Evolutionary conservation across 1,140 invertebrate genomes (phyloP).

Genomic region (Cyclina sinensis): DNA sequence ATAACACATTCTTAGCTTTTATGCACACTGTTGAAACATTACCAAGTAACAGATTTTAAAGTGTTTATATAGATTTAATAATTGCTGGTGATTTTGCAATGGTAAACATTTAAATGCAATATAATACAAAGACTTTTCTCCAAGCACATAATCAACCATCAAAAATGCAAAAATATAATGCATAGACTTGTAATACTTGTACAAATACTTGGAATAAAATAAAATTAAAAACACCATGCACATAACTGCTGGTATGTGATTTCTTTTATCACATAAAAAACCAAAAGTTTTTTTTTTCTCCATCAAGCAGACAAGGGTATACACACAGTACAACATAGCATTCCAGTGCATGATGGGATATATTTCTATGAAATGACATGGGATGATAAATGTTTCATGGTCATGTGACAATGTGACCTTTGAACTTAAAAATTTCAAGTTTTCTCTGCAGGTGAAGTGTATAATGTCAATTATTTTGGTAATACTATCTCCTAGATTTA

Average conservation of each 20-base stretch:
- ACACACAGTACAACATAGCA: slow-evolving; percentile 12
- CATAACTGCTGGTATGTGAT: neutral
- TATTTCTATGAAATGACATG: neutral
- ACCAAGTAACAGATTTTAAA: no score
- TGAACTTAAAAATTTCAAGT: no score
- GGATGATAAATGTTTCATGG: neutral
- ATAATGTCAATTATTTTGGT: no score
- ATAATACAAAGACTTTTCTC: neutral
- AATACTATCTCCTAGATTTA: no score
- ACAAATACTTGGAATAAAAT: neutral
- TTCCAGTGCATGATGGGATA: slow-evolving; percentile 16
- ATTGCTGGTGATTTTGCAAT: no score
- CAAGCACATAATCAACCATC: neutral
- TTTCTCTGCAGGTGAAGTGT: no score
- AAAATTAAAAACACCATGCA: neutral
- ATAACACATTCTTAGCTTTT: no score
- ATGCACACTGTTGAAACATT: no score
- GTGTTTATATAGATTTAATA: no score
- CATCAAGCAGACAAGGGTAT: neutral
- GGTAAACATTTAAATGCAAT: no score
- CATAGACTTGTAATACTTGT: neutral
- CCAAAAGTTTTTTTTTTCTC: neutral
- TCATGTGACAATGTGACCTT: no score
- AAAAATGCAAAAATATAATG: slow-evolving; percentile 19
- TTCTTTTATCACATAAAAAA: neutral